Evolutionary conservation across 2,113 vertebrate species (phyloP).

Genomic region (Thymallus thymallus): DNA sequence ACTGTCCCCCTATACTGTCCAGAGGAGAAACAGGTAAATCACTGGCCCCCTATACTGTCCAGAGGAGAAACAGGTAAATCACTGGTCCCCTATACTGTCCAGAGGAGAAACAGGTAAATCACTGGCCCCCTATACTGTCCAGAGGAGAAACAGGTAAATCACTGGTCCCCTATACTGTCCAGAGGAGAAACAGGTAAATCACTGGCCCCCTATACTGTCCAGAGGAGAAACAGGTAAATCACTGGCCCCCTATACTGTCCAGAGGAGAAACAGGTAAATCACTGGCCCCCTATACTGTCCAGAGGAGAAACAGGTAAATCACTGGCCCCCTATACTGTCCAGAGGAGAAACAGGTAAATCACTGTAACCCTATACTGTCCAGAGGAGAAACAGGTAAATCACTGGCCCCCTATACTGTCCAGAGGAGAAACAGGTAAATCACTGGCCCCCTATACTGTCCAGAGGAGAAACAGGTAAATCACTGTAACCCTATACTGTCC

Average conservation of each 20-base stretch:
- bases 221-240: constrained; percentile 89
- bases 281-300: constrained; percentile 96
- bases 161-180: constrained; percentile 96
- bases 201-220: constrained; percentile 96
- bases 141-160: constrained; percentile 89
- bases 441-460: constrained; percentile 96
- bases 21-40: constrained; percentile 89
- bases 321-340: constrained; percentile 96
- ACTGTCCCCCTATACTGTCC: constrained; percentile 96
- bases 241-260: constrained; percentile 96
- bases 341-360: constrained; percentile 90
- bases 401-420: constrained; percentile 96
- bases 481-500: constrained; percentile 96
- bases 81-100: constrained; percentile 96
- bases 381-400: constrained; percentile 89
- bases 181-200: constrained; percentile 89
- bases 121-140: constrained; percentile 96
- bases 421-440: constrained; percentile 89
- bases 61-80: constrained; percentile 89
- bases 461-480: constrained; percentile 90
- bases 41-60: constrained; percentile 96
- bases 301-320: constrained; percentile 89
- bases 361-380: constrained; percentile 96
- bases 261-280: constrained; percentile 89
- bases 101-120: constrained; percentile 89